These are phyloP conservation scores for Istiophorus platypterus DNA, from an alignment of 2,113 vertebrate genomes.

Conservation along the genomic window DNA sequence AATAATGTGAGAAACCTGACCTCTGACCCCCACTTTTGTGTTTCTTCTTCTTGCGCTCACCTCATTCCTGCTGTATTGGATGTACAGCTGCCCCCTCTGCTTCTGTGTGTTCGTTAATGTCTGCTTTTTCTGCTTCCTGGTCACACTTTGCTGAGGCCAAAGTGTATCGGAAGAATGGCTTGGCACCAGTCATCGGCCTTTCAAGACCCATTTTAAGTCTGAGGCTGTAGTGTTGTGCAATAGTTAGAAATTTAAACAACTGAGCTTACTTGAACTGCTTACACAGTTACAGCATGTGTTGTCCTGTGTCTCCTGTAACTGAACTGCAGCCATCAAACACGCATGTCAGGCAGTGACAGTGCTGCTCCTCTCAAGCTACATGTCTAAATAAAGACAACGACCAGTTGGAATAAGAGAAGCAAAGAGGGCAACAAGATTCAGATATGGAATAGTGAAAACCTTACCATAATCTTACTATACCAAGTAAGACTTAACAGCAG, in stretches of 20 bases:
- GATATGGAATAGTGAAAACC: not conserved
- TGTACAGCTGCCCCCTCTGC: constrained; percentile 11
- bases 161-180: constrained; percentile 67
- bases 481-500: not conserved
- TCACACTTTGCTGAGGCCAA: constrained; percentile 73
- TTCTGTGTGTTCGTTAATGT: constrained; percentile 52
- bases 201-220: constrained; percentile 19
- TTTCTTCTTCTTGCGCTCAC: constrained; percentile 24
- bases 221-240: constrained; percentile 39
- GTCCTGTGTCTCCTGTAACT: constrained; percentile 35
- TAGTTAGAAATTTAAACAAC: constrained; percentile 11
- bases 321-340: constrained; percentile 19
- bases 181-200: constrained; percentile 33
- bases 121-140: constrained; percentile 49
- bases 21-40: not conserved
- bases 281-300: constrained; percentile 41
- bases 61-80: constrained; percentile 47
- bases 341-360: constrained; percentile 9
- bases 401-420: not conserved
- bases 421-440: not conserved
- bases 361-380: constrained; percentile 12
- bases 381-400: not conserved
- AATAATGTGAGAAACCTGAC: constrained; percentile 91
- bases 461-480: too few relatives aligned
- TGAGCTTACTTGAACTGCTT: constrained; percentile 10